phyloP scores from a whole-genome alignment of 1,140 invertebrate species.

The Zaprionus inermis region DNA sequence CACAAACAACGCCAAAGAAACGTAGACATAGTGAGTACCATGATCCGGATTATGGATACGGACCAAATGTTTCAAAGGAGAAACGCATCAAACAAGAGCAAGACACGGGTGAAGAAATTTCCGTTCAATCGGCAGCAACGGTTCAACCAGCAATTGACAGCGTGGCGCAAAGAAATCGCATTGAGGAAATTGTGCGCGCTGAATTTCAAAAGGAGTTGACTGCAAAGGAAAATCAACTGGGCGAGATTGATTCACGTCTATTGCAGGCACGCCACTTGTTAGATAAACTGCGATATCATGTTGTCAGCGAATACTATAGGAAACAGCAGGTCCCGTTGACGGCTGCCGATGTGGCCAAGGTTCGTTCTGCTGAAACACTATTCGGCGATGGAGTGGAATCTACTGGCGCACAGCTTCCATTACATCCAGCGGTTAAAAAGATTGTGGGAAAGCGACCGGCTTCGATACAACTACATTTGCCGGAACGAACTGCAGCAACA shows the following conservation, averaged over 20 bases:
- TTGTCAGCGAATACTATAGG: constrained; percentile 89
- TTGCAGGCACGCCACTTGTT: constrained; percentile 87
- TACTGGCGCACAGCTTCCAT: constrained; percentile 85
- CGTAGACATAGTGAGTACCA: constrained; percentile 77
- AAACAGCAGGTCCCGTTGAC: constrained; percentile 86
- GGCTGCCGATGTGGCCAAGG: constrained; percentile 84
- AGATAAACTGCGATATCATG: constrained; percentile 89
- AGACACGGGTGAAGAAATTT: neutral
- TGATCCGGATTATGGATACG: constrained; percentile 74
- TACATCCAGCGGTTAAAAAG: constrained; percentile 90
- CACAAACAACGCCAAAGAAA: constrained; percentile 58
- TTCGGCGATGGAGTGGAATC: constrained; percentile 50
- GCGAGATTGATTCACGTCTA: constrained; percentile 87
- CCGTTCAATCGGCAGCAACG: constrained; percentile 1
- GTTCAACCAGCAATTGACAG: constrained; percentile 3
- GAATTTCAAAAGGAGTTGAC: constrained; percentile 86
- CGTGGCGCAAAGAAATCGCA: constrained; percentile 27
- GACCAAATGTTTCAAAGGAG: neutral
- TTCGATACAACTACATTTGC: constrained; percentile 78
- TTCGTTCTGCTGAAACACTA: constrained; percentile 68
- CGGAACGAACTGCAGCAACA: constrained; percentile 84
- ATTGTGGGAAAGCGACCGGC: constrained; percentile 86
- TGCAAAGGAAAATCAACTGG: constrained; percentile 85
- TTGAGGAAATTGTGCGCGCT: constrained; percentile 65
- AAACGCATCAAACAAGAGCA: constrained; percentile 40